Conservation (phyloP, 2,888 invertebrate species). For the Morinoia aosen region DNA sequence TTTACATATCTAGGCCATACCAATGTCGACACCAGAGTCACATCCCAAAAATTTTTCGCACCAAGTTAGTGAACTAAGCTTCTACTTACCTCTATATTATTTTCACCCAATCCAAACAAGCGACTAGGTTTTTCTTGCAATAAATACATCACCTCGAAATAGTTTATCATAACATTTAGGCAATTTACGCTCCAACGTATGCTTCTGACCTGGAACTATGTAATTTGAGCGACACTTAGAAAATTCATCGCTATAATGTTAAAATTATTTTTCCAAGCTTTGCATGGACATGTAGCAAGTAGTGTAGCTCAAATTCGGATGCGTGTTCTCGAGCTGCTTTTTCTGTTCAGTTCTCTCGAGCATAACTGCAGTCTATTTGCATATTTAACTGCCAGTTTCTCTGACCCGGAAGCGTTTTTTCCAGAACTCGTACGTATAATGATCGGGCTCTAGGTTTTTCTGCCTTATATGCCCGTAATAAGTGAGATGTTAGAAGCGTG, state of each 20-base stretch:
- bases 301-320: neutral
- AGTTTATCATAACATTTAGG: neutral
- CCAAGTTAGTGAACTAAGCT: neutral
- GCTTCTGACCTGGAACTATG: neutral
- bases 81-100: neutral
- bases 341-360: neutral
- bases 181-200: neutral
- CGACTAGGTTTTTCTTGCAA: neutral
- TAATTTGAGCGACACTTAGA: neutral
- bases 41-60: neutral
- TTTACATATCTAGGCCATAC: too few species aligned
- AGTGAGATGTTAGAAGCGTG: neutral
- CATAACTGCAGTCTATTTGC: neutral
- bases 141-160: neutral
- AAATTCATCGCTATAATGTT: neutral
- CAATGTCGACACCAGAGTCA: neutral
- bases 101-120: neutral
- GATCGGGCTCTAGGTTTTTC: neutral
- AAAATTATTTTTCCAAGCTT: neutral
- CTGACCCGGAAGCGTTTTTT: slow-evolving; percentile 4
- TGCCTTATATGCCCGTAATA: neutral
- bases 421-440: neutral
- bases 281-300: neutral
- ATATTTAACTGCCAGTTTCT: neutral
- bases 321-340: neutral